phyloP scores from a whole-genome alignment of 2,888 invertebrate genomes.

The Chymomyza procnemis region DNA sequence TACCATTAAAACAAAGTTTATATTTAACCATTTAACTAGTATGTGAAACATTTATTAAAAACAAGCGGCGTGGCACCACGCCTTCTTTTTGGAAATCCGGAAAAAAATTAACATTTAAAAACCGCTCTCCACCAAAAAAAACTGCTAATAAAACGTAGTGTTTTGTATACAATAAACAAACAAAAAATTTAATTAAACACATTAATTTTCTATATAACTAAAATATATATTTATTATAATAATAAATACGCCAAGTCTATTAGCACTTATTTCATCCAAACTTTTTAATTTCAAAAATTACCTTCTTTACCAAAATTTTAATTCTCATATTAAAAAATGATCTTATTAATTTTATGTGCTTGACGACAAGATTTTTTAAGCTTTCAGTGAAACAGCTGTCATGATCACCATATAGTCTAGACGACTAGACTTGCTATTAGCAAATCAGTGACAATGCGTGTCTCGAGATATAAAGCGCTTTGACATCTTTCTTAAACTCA shows the following conservation, averaged over 20 bases:
- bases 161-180: background rate
- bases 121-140: background rate
- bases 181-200: background rate
- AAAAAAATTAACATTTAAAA: background rate
- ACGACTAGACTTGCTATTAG: slow-evolving; percentile 56
- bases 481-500: slow-evolving; percentile 21
- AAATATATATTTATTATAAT: too few relatives aligned
- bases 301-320: background rate
- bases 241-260: too few relatives aligned
- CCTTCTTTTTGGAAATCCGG: background rate
- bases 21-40: background rate
- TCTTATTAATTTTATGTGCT: background rate
- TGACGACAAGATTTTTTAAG: slow-evolving; percentile 23
- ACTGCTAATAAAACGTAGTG: background rate
- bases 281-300: background rate
- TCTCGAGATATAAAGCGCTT: slow-evolving; percentile 24
- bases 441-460: slow-evolving; percentile 35
- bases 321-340: background rate
- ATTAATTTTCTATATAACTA: background rate
- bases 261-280: background rate
- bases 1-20: background rate
- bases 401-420: slow-evolving; percentile 43
- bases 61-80: background rate
- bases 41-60: background rate
- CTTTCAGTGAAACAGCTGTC: background rate